Evolutionary conservation across 1,140 invertebrate genomes (phyloP), one percentile per base, ranked within the genome.

Genomic region (Goniozus legneri): DNA sequence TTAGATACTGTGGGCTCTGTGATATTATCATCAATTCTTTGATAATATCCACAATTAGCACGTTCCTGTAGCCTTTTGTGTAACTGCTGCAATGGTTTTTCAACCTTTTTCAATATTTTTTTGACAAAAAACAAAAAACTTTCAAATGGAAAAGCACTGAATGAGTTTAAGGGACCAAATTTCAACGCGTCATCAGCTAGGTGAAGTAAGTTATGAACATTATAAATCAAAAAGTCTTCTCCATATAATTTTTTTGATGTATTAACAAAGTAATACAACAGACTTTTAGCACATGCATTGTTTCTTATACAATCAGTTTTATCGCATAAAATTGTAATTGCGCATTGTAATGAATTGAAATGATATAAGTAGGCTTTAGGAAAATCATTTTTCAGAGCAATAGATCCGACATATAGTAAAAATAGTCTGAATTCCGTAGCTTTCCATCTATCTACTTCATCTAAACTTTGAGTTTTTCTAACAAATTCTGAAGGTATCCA

Each of bases 371-470:
- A 21, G 2, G 47, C 31, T 20, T 22, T 21, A 16, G 34, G 14
- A 8, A 46, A 27, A 38, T 27, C 15, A 12, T 41, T 20, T 18
- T 43, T 4, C 10, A 66, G 44, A 44, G 61, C 34, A 31, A 64
- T 22, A 38, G 57, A 51, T 8, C 58, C 52, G 8, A 50, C 22
- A 45, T 67, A 67, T 33, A 64, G 33, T 4, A 64, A 22, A 42
- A 65, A 64, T 14, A 50, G 35, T 3, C 57, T 35, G 21, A 60
- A 60, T 54, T 69, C 66, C 19, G 63, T 58, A 7, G 59, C 63
- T 53, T 67, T 67, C 56, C 58, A 69, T 24, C 39, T 24, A 14
- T 45, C 30, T 24, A 55, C 12, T 21, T 49, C 42, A 18, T 49
- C 41, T 30, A 69, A 44, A 18, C 16, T 13, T 38, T 50, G 31